These are phyloP conservation scores for Philereme transversata DNA, from an alignment of 2,888 invertebrate genomes.

Conservation along the genomic window DNA sequence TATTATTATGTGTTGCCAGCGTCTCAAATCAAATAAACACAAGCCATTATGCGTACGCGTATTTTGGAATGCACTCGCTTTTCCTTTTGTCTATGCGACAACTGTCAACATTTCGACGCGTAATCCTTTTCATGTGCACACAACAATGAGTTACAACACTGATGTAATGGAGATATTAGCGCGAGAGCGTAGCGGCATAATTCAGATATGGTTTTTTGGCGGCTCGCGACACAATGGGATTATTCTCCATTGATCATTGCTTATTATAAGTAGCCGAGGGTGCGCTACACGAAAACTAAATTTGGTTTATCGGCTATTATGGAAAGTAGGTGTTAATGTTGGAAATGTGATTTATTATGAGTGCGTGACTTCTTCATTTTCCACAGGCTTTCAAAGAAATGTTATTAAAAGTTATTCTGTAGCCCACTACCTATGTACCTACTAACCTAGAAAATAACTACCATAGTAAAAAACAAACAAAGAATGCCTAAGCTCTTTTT, in stretches of 20 bases:
- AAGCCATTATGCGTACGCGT: slow-evolving; percentile 71
- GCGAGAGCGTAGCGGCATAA: slow-evolving; percentile 79
- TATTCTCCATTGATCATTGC: slow-evolving; percentile 83
- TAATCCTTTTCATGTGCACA: slow-evolving; percentile 71
- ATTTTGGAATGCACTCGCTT: slow-evolving; percentile 67
- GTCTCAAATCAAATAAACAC: slow-evolving; percentile 82
- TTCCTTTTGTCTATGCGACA: slow-evolving; percentile 74
- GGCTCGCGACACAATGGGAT: slow-evolving; percentile 79
- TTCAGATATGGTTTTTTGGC: slow-evolving; percentile 82
- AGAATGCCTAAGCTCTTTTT: too few species aligned
- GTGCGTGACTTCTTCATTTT: slow-evolving; percentile 77
- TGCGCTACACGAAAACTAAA: slow-evolving; percentile 83
- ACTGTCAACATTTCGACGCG: slow-evolving; percentile 76
- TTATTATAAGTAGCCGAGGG: slow-evolving; percentile 83
- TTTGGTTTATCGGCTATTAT: slow-evolving; percentile 84
- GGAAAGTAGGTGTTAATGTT: slow-evolving; percentile 83
- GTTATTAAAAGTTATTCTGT: not conserved
- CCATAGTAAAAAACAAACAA: not conserved
- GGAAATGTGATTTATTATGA: slow-evolving; percentile 74
- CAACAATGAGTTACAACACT: slow-evolving; percentile 68
- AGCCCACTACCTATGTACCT: not conserved
- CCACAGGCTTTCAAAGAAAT: slow-evolving; percentile 53
- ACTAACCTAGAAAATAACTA: too few species aligned
- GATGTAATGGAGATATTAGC: slow-evolving; percentile 82
- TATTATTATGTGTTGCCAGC: slow-evolving; percentile 78